Evolutionary conservation across 2,888 invertebrate species (phyloP), one percentile per base, ranked within the genome.

Genomic region (Lasioglossum marginatum): DNA sequence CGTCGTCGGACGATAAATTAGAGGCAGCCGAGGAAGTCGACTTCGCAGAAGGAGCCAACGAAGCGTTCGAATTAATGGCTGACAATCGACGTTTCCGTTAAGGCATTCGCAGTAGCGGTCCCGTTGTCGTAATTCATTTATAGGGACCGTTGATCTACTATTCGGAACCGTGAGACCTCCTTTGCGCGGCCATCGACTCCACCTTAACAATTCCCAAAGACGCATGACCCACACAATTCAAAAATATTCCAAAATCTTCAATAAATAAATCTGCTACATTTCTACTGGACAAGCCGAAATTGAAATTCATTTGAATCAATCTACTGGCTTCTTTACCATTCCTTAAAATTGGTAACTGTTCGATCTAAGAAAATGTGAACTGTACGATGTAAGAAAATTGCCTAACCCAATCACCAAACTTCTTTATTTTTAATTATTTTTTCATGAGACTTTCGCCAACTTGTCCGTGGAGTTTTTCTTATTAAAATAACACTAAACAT

Each of bases 51-150:
- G 48, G 19, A 63, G 74, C 78, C 79, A 89, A 74, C 63, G 81
- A 76, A 82, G 79, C 82, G 83, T 88, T 90, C 77, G 79, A 89
- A 83, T 89, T 89, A 89, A 87, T 85, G 87, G 79, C 43, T 81
- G 85, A 78, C 85, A 79, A 89, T 89, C 88, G 84, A 77, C 82
- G 70, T 63, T 87, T 77, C 76, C 82, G 68, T 60, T 72, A 81
- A 81, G 68, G 63, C 70, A 77, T 71, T 72, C 77, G 66, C 31
- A 48, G 66, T 71, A 77, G 79, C 79, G 78, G 73, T n/a, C 77
- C 66, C 34, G 57, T 83, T 77, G 66, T 66, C 75, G 79, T 88
- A 88, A 89, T 85, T 88, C 84, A 88, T 88, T 89, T 89, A 89
- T 81, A 70, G 48, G 52, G 52, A 70, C 52, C 63, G 57, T 45